Percentiles rank a stretch among this genome's conserved stretches.
These are phyloP conservation scores for Pleuronectes platessa DNA, from an alignment of 2,113 vertebrate species.

Conservation along the genomic window DNA sequence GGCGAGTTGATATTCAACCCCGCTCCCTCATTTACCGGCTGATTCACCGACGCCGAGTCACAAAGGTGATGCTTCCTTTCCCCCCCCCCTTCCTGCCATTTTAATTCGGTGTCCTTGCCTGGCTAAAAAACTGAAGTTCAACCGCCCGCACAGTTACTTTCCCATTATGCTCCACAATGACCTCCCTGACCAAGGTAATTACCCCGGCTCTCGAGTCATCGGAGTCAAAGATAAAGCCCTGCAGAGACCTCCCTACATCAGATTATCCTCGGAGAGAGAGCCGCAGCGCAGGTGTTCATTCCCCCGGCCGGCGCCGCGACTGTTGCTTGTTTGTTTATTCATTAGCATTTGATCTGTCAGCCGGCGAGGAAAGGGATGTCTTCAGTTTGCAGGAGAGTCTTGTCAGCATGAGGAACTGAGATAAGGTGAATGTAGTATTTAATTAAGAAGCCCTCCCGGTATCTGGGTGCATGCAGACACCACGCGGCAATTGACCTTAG, in stretches of 20 bases:
- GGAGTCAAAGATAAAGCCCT: slow-evolving; percentile 64
- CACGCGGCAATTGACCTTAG: slow-evolving; percentile 74
- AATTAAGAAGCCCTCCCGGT: slow-evolving; percentile 74
- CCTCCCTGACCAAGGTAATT: slow-evolving; percentile 76
- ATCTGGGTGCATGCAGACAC: slow-evolving; percentile 65
- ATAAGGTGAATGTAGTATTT: slow-evolving; percentile 75
- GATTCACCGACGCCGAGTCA: slow-evolving; percentile 6
- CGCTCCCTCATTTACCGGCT: slow-evolving; percentile 17
- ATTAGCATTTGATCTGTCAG: slow-evolving; percentile 66
- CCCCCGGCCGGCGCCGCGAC: slow-evolving; percentile 26
- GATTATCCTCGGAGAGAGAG: slow-evolving; percentile 58
- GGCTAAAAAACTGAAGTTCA: slow-evolving; percentile 53
- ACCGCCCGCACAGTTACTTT: slow-evolving; percentile 57
- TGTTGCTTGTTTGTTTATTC: slow-evolving; percentile 69
- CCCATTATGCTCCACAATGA: slow-evolving; percentile 62
- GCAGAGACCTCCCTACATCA: slow-evolving; percentile 60
- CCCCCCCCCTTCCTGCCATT: background rate
- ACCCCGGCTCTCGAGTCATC: slow-evolving; percentile 63
- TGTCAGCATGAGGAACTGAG: slow-evolving; percentile 67
- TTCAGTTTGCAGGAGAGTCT: slow-evolving; percentile 61
- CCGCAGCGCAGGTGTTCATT: slow-evolving; percentile 41
- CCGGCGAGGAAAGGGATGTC: slow-evolving; percentile 54
- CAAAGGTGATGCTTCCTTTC: slow-evolving; percentile 5
- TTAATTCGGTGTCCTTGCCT: slow-evolving; percentile 31
- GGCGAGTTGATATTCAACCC: slow-evolving; percentile 1